Evolutionary conservation across 2,797 vertebrate genomes (phyloP).

Genomic region (Crocodylus rhombifer): DNA sequence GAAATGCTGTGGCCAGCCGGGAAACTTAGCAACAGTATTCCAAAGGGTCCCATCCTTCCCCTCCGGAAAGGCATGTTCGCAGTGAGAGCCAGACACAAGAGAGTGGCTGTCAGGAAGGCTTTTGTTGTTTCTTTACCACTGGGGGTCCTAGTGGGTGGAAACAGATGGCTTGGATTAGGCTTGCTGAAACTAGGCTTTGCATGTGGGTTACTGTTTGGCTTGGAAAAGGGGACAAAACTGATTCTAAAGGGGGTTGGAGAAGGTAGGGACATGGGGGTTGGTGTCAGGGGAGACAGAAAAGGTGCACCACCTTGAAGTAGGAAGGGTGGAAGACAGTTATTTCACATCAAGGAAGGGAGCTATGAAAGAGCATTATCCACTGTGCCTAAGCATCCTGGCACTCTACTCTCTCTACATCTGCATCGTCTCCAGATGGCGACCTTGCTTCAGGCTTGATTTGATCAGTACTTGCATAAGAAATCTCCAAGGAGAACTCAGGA

Average conservation of each 20-base stretch:
- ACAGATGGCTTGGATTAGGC: fast-evolving
- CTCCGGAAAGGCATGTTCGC: background rate
- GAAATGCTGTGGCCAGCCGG: background rate
- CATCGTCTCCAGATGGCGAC: too few relatives aligned
- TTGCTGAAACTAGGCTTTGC: background rate
- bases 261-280: background rate
- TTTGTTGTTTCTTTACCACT: background rate
- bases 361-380: background rate
- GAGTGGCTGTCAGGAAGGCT: background rate
- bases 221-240: background rate
- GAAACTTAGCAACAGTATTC: background rate
- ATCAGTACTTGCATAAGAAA: background rate
- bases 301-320: background rate
- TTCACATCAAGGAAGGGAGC: background rate
- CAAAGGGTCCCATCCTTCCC: background rate
- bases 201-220: background rate
- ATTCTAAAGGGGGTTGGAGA: background rate
- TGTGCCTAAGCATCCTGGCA: too few relatives aligned
- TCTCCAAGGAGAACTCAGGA: background rate
- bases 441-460: background rate
- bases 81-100: background rate
- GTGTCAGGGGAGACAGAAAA: background rate
- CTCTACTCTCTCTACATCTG: background rate
- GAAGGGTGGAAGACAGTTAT: background rate
- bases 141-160: background rate